These are phyloP conservation scores for Cariama cristata DNA, from an alignment of 2,113 vertebrate genomes.

Conservation along the genomic window DNA sequence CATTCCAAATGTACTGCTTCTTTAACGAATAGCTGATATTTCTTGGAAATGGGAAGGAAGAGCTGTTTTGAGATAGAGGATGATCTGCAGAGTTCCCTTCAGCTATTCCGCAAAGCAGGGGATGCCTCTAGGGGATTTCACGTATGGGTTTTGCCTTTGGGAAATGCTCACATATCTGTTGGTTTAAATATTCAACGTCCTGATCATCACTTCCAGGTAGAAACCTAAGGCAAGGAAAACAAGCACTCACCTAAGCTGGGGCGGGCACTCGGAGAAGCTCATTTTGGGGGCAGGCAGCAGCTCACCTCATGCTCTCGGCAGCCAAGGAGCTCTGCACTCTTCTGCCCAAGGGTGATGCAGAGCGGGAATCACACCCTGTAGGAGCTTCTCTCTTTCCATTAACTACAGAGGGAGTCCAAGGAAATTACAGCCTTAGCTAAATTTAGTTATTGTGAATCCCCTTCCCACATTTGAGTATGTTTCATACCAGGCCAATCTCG, in stretches of 20 bases:
- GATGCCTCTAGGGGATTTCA: neutral
- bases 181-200: neutral
- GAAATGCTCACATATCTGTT: neutral
- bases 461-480: slow-evolving; percentile 31
- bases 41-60: neutral
- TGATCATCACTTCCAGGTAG: neutral
- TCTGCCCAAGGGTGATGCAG: neutral
- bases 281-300: neutral
- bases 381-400: slow-evolving; percentile 52
- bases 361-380: neutral
- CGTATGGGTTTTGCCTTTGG: neutral
- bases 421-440: slow-evolving; percentile 51
- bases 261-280: neutral
- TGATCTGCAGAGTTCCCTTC: neutral
- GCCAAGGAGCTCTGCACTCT: neutral
- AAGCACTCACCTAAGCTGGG: neutral
- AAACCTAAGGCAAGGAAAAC: neutral
- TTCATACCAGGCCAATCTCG: neutral
- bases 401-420: slow-evolving; percentile 49
- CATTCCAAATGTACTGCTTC: neutral
- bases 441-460: slow-evolving; percentile 58
- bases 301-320: neutral
- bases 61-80: neutral
- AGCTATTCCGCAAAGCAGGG: neutral
- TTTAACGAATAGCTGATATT: neutral